Conservation (phyloP, 2,797 vertebrate species). For the Tachyglossus aculeatus region DNA sequence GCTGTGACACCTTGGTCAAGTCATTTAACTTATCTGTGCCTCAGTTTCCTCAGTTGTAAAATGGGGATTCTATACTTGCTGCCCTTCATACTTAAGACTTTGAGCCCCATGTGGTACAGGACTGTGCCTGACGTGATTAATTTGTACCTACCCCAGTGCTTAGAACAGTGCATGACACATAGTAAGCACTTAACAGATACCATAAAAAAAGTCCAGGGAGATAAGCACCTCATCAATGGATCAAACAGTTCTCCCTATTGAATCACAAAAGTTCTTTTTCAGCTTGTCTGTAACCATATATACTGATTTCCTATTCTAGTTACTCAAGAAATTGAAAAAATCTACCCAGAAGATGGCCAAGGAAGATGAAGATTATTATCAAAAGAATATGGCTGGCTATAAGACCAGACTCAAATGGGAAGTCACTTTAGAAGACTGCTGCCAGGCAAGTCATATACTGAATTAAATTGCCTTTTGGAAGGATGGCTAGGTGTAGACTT, state of each 20-base stretch:
- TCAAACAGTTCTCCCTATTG: background rate
- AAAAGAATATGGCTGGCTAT: conserved; percentile 83
- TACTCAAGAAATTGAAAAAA: conserved; percentile 87
- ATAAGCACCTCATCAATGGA: background rate
- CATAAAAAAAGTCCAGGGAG: too few relatives aligned
- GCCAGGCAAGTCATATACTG: conserved; percentile 73
- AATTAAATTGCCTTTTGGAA: background rate
- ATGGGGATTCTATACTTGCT: too few relatives aligned
- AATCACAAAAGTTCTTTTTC: background rate
- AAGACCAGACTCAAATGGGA: conserved; percentile 87
- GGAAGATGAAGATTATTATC: conserved; percentile 87
- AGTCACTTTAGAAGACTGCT: conserved; percentile 84
- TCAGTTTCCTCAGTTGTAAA: too few relatives aligned
- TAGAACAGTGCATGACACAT: too few relatives aligned
- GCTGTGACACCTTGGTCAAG: too few relatives aligned
- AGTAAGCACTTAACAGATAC: too few relatives aligned
- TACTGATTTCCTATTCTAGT: conserved; percentile 69
- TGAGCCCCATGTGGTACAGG: too few relatives aligned
- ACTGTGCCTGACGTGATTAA: too few relatives aligned
- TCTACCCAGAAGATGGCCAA: conserved; percentile 81
- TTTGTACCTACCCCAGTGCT: too few relatives aligned
- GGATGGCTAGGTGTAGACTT: background rate
- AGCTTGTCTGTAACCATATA: background rate
- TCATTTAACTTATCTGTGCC: too few relatives aligned
- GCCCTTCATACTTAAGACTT: too few relatives aligned